These are phyloP conservation scores for Centruroides sculpturatus DNA, from an alignment of 1,140 invertebrate species.

Conservation along the genomic window DNA sequence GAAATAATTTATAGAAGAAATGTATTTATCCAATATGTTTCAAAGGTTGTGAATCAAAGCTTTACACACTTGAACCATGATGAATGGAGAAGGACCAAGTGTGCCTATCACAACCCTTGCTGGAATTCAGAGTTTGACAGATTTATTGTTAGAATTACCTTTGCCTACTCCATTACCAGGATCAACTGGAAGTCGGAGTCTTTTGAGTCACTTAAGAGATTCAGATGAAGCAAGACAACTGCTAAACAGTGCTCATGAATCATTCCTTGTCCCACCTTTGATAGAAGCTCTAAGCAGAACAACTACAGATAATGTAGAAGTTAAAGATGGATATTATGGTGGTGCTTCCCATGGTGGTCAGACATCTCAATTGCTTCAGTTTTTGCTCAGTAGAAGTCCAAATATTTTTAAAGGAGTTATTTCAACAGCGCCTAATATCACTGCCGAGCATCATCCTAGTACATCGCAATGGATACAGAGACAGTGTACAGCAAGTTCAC, in stretches of 20 bases:
- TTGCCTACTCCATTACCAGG: conserved; percentile 74
- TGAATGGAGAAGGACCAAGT: conserved; percentile 92
- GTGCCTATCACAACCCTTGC: conserved; percentile 94
- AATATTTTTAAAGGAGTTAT: conserved; percentile 45
- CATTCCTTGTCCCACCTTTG: conserved; percentile 65
- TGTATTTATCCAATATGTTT: too few species aligned
- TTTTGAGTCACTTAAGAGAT: conserved; percentile 71
- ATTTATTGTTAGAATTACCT: conserved; percentile 87
- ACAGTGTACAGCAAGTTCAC: not conserved
- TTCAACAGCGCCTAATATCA: not conserved
- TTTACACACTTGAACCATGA: conserved; percentile 24
- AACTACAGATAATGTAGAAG: conserved; percentile 74
- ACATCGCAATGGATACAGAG: conserved; percentile 1
- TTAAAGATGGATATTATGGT: conserved; percentile 63
- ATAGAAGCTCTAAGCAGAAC: conserved; percentile 74
- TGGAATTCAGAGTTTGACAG: conserved; percentile 87
- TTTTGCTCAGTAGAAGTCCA: conserved; percentile 61
- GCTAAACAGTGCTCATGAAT: conserved; percentile 57
- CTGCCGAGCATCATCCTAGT: not conserved
- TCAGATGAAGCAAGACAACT: conserved; percentile 82
- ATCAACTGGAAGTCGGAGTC: conserved; percentile 44
- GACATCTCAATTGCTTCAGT: conserved; percentile 60
- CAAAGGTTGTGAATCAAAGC: too few species aligned
- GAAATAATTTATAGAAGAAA: too few species aligned
- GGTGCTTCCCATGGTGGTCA: conserved; percentile 50